Conservation (phyloP, 2,113 vertebrate genomes). For the Urocynchramus pylzowi region DNA sequence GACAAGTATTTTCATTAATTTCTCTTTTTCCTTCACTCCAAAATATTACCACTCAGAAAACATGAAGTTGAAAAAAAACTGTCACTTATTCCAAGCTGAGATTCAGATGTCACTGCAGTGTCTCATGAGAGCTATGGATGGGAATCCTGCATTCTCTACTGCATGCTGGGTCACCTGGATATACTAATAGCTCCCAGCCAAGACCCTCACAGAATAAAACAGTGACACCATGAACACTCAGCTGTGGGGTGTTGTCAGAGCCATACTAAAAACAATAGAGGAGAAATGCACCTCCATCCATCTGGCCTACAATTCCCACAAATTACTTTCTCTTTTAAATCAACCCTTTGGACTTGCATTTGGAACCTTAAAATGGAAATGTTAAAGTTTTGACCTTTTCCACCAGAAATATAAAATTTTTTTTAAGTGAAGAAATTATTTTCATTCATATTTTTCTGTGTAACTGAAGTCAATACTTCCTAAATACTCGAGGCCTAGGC, state of each 20-base stretch:
- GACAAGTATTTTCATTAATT: background rate
- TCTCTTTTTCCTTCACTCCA: background rate
- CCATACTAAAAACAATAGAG: background rate
- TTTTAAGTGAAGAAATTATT: background rate
- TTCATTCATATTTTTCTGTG: background rate
- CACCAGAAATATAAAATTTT: background rate
- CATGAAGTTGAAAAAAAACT: background rate
- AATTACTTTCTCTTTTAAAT: background rate
- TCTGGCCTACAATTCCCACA: background rate
- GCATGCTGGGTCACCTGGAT: background rate
- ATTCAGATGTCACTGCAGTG: background rate
- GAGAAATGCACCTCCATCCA: background rate
- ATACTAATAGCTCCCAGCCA: background rate
- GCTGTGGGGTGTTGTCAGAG: background rate
- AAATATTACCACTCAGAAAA: background rate
- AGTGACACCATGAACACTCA: background rate
- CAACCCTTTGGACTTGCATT: background rate
- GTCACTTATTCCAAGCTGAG: background rate
- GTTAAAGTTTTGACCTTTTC: background rate
- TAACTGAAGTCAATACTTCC: background rate
- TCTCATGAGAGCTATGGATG: background rate
- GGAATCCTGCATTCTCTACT: background rate
- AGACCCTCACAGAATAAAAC: background rate
- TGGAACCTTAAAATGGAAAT: background rate
- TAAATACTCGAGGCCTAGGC: background rate